phyloP scores from a whole-genome alignment of 1,140 invertebrate genomes.

The Drosophila yakuba region DNA sequence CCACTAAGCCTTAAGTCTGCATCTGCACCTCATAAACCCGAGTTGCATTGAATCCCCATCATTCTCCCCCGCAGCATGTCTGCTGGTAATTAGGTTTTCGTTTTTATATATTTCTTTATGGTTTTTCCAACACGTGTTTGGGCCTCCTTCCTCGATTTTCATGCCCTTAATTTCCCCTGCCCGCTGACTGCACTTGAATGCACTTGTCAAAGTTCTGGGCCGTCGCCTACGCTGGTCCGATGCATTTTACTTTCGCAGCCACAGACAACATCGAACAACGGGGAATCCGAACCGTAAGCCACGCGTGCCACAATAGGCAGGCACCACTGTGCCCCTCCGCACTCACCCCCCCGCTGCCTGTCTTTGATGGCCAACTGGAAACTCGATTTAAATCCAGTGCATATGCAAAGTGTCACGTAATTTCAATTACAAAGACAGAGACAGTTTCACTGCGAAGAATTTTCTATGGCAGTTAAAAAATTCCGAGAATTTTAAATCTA shows the following conservation, averaged over 20 bases:
- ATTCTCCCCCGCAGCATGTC: constrained; percentile 20
- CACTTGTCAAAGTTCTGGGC: constrained; percentile 65
- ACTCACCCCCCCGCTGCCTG: neutral
- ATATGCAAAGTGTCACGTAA: constrained; percentile 82
- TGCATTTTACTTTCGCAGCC: constrained; percentile 30
- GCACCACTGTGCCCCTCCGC: constrained; percentile 14
- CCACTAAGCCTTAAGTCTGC: constrained; percentile 8
- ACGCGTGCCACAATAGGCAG: constrained; percentile 70
- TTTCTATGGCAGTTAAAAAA: neutral
- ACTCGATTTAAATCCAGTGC: constrained; percentile 81
- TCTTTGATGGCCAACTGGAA: constrained; percentile 66
- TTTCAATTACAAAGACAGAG: constrained; percentile 71
- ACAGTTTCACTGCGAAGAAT: constrained; percentile 12
- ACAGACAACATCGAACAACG: constrained; percentile 31
- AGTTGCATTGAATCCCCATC: constrained; percentile 7
- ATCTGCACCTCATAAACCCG: constrained; percentile 18
- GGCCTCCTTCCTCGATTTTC: constrained; percentile 9
- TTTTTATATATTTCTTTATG: constrained; percentile 37
- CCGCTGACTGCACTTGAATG: constrained; percentile 55
- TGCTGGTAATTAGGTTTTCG: constrained; percentile 59
- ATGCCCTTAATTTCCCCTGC: constrained; percentile 11
- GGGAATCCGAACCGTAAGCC: constrained; percentile 35
- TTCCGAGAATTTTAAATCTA: neutral
- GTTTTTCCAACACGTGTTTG: constrained; percentile 44
- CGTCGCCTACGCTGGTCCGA: constrained; percentile 27